Evolutionary conservation across 2,888 invertebrate genomes (phyloP), one percentile per base, ranked within the genome.

Genomic region (Hemicrepidius hirtus): DNA sequence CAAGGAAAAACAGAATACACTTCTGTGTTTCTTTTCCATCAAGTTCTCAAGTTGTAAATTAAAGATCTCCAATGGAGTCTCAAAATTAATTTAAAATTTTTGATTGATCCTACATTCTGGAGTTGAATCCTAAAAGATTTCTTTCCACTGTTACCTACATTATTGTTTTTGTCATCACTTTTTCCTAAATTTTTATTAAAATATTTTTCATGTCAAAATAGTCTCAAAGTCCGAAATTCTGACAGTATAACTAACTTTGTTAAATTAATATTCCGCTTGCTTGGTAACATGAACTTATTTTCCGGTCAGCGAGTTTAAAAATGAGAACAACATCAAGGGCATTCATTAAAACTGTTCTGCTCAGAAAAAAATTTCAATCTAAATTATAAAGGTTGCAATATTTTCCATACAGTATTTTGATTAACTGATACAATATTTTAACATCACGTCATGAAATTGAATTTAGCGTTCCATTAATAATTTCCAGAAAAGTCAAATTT

Each of bases 281-380:
- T 28, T 59, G 35, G 59, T 24, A 66, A 67, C 67, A 67, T 32
- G 35, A 59, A 67, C 41, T 67, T 59, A 67, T 67, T 67, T 67
- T 67, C 44, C 67, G 67, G 67, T 32, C 67, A 59, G 21, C 57
- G 67, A 55, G 12, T 32, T 46, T 18, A 32, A 67, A 67, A 59
- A 67, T 18, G 46, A 46, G 18, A 46, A 2, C 9, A 16, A 12
- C 53, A 53, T 28, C 41, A 40, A 55, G 65, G 40, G 18, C 40
- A 21, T 55, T 55, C 55, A 24, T 65, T 65, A 65, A 55, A 16
- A 37, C 40, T 64, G 35, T 5, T 32, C 20, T 44, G 20, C 7
- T 18, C 21, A 24, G 5, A 10, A 0, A 24, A 50, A 10, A 64
- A 35, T 50, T 64, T 49, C 20, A 49, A 64, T 53, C n/a, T 53